Base-by-base conservation (phyloP, 2,888 invertebrate genomes). In the Baronia brevicornis region DNA sequence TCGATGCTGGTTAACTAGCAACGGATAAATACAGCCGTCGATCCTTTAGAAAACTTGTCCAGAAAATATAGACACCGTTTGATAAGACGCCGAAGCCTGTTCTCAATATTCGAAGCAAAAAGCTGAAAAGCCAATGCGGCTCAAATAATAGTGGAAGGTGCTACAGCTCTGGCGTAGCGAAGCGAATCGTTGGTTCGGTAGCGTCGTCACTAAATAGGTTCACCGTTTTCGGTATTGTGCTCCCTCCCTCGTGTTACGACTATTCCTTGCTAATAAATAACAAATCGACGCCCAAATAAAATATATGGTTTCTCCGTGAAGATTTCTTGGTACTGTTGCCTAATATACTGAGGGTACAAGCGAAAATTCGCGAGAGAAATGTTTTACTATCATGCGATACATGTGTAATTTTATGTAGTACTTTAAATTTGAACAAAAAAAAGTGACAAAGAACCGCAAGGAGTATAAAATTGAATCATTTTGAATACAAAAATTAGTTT, bases 261-360 rank as follows among this genome's bases (percentile, higher is more conserved):
- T 78, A 75, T 79, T 75, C 75, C 67, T 69, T 61, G 64, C 79
- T 80, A 82, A 80, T 80, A 80, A 82, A 82, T 82, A 80, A 82
- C 80, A 82, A 80, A 82, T 80, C 80, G 78, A 75, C 73, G 72
- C 72, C 68, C 65, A 70, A 69, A 72, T 74, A 77, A 77, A 75
- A 79, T 79, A 71, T 56, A 79, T 72, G 64, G 69, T 68, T 73
- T 68, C 67, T 69, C 68, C 58, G 63, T 58, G 54, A 62, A 69
- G 69, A 71, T 77, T 75, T 72, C 58, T 48, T 44, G 38, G 36
- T 43, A 41, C 32, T 35, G 42, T 42, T 41, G 38, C 38, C 56
- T 65, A 53, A 55, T 58, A 60, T 57, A 57, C 53, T 54, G 50
- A 47, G 52, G 56, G 57, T 51, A 55, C 60, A 62, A 66, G 43